Conservation (phyloP, 2,113 vertebrate genomes). For the Lepus americanus region DNA sequence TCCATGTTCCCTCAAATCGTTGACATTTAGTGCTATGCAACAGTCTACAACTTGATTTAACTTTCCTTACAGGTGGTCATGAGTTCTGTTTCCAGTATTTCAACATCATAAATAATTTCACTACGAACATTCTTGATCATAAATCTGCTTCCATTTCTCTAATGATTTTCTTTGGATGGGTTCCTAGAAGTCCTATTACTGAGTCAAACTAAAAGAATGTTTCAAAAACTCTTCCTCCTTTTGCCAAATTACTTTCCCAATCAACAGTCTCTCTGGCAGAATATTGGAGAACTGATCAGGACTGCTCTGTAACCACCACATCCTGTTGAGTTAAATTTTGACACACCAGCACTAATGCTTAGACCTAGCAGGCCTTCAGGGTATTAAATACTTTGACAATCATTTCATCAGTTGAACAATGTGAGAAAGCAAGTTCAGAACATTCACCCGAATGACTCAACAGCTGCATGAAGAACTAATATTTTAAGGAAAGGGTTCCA, state of each 20-base stretch:
- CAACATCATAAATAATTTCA: slow-evolving; percentile 31
- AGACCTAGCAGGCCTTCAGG: not conserved
- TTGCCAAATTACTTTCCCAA: slow-evolving; percentile 41
- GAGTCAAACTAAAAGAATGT: slow-evolving; percentile 52
- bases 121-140: slow-evolving; percentile 17
- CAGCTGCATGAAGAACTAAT: not conserved
- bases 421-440: not conserved
- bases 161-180: slow-evolving; percentile 59
- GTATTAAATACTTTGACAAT: not conserved
- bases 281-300: not conserved
- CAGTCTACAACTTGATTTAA: not conserved
- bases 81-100: slow-evolving; percentile 47
- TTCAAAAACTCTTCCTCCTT: slow-evolving; percentile 62
- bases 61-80: not conserved
- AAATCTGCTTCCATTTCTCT: slow-evolving; percentile 50
- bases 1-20: not conserved
- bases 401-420: not conserved
- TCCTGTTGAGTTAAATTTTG: not conserved
- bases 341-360: not conserved
- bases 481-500: slow-evolving; percentile 42
- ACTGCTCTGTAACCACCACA: not conserved
- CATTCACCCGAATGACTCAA: fast-evolving
- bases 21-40: not conserved
- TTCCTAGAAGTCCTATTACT: slow-evolving; percentile 69
- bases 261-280: not conserved